These are phyloP conservation scores for Siniperca obscura DNA, from an alignment of 2,797 vertebrate species.

Conservation along the genomic window DNA sequence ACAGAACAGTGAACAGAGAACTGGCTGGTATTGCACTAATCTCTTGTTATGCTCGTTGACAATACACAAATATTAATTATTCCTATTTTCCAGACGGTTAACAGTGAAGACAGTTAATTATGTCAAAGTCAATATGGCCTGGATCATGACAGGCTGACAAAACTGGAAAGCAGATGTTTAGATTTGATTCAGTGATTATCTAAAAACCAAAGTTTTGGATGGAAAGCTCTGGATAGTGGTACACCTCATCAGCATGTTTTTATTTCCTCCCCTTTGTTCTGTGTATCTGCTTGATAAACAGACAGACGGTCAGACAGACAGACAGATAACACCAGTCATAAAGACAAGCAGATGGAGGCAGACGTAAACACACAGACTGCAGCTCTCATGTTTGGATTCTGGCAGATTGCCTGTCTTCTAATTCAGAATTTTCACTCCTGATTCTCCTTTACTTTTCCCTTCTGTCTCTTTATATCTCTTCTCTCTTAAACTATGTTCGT, in stretches of 20 bases:
- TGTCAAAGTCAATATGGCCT: conserved; percentile 3
- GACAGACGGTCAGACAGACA: conserved; percentile 35
- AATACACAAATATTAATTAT: conserved; percentile 19
- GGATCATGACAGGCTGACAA: background rate
- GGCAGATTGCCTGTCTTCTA: conserved; percentile 19
- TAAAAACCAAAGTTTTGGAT: background rate
- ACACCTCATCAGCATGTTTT: conserved; percentile 20
- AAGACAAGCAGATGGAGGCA: conserved; percentile 56
- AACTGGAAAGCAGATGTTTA: conserved; percentile 29
- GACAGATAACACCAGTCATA: conserved; percentile 41
- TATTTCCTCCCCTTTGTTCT: conserved; percentile 38
- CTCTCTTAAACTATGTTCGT: background rate
- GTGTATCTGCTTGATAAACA: conserved; percentile 24
- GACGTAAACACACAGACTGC: conserved; percentile 44
- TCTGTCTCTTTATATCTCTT: background rate
- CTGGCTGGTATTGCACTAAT: background rate
- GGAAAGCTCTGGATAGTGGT: conserved; percentile 9
- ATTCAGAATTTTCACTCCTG: conserved; percentile 14
- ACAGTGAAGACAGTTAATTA: conserved; percentile 20
- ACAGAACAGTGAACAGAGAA: background rate
- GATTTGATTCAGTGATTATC: conserved; percentile 34
- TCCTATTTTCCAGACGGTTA: conserved; percentile 34
- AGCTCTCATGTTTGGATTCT: conserved; percentile 7
- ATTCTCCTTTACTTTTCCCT: background rate
- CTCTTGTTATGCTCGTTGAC: background rate